Percentiles rank a stretch among this genome's conserved stretches.
Evolutionary conservation across 2,888 invertebrate species (phyloP).

Genomic region (Drosophila ustulata): DNA sequence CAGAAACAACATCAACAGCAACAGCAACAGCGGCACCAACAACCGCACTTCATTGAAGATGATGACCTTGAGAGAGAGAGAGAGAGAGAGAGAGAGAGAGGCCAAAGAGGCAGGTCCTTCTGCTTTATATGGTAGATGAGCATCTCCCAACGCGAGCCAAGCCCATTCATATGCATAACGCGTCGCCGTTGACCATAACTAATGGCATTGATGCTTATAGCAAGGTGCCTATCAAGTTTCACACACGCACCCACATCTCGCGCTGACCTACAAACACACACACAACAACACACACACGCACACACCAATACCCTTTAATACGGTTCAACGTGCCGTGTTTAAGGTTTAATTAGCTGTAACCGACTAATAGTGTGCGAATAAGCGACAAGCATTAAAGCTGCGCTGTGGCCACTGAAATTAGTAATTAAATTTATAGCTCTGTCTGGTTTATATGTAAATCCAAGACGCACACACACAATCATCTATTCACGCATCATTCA

Average conservation of each 20-base stretch:
- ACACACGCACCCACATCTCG: background rate
- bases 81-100: background rate
- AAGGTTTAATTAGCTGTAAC: slow-evolving; percentile 29
- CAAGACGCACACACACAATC: slow-evolving; percentile 4
- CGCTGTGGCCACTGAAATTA: background rate
- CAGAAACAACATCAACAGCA: background rate
- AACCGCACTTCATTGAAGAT: background rate
- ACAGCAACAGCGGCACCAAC: background rate
- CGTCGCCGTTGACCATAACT: slow-evolving; percentile 19
- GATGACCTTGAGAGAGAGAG: slow-evolving; percentile 3
- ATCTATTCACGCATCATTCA: background rate
- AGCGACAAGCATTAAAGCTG: slow-evolving; percentile 9
- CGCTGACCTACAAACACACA: background rate
- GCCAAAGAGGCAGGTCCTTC: background rate
- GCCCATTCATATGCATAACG: slow-evolving; percentile 26
- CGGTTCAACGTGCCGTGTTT: background rate
- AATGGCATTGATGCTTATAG: slow-evolving; percentile 18
- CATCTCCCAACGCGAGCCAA: background rate
- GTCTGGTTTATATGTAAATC: slow-evolving; percentile 9
- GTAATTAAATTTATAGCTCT: slow-evolving; percentile 7
- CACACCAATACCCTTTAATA: background rate
- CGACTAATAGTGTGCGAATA: slow-evolving; percentile 19
- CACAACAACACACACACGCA: background rate
- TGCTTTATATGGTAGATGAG: background rate
- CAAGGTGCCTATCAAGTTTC: slow-evolving; percentile 9